Percentiles rank a stretch among this genome's conserved stretches.
Evolutionary conservation across 1,140 invertebrate species (phyloP).

Genomic region (Hydropsyche tenuis): DNA sequence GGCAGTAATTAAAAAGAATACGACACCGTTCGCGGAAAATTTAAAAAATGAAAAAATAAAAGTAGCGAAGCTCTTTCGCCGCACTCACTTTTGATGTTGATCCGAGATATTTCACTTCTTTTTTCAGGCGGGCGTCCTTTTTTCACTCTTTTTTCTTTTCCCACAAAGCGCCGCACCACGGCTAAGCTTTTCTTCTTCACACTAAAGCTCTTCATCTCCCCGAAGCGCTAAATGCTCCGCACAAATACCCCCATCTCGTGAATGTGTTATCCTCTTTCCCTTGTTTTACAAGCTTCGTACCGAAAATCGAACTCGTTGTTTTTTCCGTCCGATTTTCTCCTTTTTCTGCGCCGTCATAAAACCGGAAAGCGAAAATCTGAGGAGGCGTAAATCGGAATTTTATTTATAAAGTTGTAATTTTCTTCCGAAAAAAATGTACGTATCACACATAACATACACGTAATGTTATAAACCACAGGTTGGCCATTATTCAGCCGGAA

Average conservation of each 20-base stretch:
- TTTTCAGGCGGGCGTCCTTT: not conserved
- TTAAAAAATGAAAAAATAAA: not conserved
- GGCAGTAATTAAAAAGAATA: too few species aligned
- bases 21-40: too few species aligned
- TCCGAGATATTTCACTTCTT: slow-evolving; percentile 11
- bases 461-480: slow-evolving; percentile 45
- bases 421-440: slow-evolving; percentile 14
- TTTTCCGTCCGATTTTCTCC: not conserved
- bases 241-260: slow-evolving; percentile 27
- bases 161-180: slow-evolving; percentile 16
- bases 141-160: slow-evolving; percentile 17
- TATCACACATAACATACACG: not conserved
- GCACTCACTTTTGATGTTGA: slow-evolving; percentile 15
- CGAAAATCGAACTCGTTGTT: slow-evolving; percentile 28
- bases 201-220: slow-evolving; percentile 36
- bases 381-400: not conserved
- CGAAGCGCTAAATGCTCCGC: slow-evolving; percentile 38
- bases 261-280: slow-evolving; percentile 32
- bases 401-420: not conserved
- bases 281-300: slow-evolving; percentile 35
- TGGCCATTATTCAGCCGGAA: slow-evolving; percentile 47
- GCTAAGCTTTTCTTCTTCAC: slow-evolving; percentile 30
- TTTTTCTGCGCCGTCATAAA: not conserved
- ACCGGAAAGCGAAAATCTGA: too few species aligned
- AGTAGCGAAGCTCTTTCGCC: not conserved